These are phyloP conservation scores for Eubucco bourcierii DNA, from an alignment of 2,113 vertebrate species.

Conservation along the genomic window DNA sequence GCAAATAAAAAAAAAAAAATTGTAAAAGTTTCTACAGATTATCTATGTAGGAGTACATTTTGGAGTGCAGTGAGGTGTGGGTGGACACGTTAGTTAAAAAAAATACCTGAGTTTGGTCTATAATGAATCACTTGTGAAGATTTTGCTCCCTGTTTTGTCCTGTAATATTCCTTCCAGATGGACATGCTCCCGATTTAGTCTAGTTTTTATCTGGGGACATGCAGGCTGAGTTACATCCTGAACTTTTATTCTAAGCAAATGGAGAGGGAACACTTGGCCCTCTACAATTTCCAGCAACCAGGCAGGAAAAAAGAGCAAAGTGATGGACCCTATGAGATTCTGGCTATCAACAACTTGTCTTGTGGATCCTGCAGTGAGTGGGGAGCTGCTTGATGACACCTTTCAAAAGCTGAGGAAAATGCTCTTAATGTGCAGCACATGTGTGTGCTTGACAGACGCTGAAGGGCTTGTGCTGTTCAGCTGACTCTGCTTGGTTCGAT, in stretches of 20 bases:
- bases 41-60: background rate
- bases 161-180: background rate
- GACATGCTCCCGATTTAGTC: background rate
- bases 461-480: background rate
- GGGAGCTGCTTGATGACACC: background rate
- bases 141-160: background rate
- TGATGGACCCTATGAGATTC: background rate
- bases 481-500: background rate
- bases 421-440: background rate
- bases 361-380: background rate
- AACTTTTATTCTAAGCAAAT: background rate
- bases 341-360: background rate
- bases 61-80: background rate
- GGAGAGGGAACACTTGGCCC: background rate
- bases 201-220: background rate
- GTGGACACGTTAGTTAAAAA: background rate
- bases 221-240: background rate
- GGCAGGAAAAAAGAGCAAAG: background rate
- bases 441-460: background rate
- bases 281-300: background rate
- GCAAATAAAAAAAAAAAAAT: background rate
- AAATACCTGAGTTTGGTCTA: background rate
- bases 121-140: background rate
- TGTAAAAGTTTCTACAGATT: background rate
- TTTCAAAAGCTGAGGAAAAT: background rate